These are phyloP conservation scores for Notiomystis cincta DNA, from an alignment of 2,113 vertebrate genomes.

Conservation along the genomic window DNA sequence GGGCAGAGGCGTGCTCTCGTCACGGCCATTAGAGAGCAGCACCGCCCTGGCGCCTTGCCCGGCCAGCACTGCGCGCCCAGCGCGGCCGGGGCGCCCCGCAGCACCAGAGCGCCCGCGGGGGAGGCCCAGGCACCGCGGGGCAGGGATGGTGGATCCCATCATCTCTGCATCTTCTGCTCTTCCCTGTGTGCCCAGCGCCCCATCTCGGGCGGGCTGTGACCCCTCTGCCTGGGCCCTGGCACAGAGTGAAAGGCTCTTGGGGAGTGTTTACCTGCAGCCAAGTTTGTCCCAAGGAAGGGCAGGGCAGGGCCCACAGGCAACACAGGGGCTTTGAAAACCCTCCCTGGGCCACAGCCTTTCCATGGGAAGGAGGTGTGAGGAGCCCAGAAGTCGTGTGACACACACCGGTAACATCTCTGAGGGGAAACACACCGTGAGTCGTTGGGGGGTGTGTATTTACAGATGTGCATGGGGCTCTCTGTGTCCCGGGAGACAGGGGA, in stretches of 20 bases:
- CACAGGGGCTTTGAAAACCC: background rate
- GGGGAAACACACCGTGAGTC: background rate
- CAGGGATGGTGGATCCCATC: background rate
- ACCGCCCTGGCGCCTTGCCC: background rate
- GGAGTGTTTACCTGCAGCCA: too few species aligned
- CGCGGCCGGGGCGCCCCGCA: background rate
- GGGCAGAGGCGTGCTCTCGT: background rate
- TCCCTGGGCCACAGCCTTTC: background rate
- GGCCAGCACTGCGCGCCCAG: background rate
- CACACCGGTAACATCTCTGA: background rate
- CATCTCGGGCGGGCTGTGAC: background rate
- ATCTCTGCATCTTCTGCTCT: background rate
- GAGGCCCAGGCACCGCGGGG: background rate
- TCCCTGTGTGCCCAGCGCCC: accelerated
- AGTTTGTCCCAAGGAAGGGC: background rate
- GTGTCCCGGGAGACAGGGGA: background rate
- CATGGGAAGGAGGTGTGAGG: background rate
- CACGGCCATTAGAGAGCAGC: constrained; percentile 19
- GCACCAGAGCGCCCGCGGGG: background rate
- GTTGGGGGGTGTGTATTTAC: background rate
- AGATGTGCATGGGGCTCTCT: background rate
- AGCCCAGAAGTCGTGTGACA: background rate
- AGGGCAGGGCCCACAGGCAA: accelerated
- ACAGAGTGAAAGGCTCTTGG: background rate
- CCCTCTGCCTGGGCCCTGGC: background rate